Evolutionary conservation across 1,140 invertebrate genomes (phyloP).

Genomic region (Colletes gigas): DNA sequence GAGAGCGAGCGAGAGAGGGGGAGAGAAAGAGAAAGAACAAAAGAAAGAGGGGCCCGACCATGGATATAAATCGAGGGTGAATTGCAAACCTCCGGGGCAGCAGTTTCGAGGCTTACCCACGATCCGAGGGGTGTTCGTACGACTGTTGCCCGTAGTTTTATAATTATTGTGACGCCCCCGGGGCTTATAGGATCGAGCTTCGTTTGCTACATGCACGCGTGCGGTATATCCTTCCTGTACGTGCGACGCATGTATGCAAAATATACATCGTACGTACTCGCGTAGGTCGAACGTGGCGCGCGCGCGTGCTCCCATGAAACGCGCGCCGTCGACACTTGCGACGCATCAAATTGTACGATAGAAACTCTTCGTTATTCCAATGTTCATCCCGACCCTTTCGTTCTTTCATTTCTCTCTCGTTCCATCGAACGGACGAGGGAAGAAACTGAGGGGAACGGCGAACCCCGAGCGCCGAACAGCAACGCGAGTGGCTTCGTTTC

Average conservation of each 20-base stretch:
- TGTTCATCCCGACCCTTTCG: neutral
- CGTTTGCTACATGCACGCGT: conserved; percentile 20
- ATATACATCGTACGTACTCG: conserved; percentile 10
- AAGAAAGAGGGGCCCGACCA: conserved; percentile 1
- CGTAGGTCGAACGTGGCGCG: neutral
- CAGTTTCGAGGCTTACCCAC: conserved; percentile 57
- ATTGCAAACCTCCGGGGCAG: conserved; percentile 58
- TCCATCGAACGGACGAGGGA: too few relatives aligned
- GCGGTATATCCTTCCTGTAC: conserved; percentile 11
- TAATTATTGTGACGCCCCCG: conserved; percentile 67
- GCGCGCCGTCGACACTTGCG: neutral
- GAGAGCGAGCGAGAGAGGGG: neutral
- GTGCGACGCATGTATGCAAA: neutral
- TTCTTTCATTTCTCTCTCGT: neutral
- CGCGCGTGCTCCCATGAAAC: too few relatives aligned
- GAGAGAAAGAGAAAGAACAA: neutral
- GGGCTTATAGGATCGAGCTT: conserved; percentile 54
- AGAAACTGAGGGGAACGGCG: neutral
- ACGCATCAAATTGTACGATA: conserved; percentile 16
- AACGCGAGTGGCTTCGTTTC: neutral
- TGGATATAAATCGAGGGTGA: conserved; percentile 59
- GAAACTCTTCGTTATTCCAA: neutral
- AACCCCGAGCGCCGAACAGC: neutral
- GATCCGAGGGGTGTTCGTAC: conserved; percentile 53
- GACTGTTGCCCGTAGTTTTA: conserved; percentile 63